Conservation (phyloP, 2,888 invertebrate genomes). For the Tillus elongatus region DNA sequence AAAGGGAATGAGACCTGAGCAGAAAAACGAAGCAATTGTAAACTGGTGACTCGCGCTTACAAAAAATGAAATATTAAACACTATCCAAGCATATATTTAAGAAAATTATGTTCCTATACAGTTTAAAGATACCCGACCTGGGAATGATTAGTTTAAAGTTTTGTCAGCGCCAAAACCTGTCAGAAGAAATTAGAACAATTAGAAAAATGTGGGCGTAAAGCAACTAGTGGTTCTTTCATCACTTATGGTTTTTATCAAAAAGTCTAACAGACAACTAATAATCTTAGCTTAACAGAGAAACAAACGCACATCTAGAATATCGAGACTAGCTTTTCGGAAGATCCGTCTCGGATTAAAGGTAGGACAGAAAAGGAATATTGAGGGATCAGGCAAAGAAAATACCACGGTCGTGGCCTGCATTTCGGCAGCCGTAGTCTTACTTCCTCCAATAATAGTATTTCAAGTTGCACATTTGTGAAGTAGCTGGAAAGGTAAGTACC, state of each 20-base stretch:
- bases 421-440: constrained; percentile 13
- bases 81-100: constrained; percentile 14
- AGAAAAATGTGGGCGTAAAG: constrained; percentile 13
- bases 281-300: constrained; percentile 15
- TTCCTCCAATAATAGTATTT: constrained; percentile 12
- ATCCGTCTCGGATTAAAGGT: constrained; percentile 19
- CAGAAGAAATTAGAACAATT: constrained; percentile 17
- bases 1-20: constrained; percentile 4
- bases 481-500: too few species aligned
- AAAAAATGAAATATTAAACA: constrained; percentile 13
- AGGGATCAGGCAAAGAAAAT: too few species aligned
- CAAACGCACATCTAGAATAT: constrained; percentile 18
- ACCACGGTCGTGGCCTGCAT: constrained; percentile 11
- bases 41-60: constrained; percentile 10
- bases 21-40: constrained; percentile 9
- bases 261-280: too few species aligned
- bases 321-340: constrained; percentile 19
- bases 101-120: constrained; percentile 15
- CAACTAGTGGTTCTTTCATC: constrained; percentile 17
- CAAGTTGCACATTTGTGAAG: too few species aligned
- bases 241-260: too few species aligned
- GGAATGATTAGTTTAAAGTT: constrained; percentile 16
- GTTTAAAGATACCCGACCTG: constrained; percentile 16
- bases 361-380: constrained; percentile 17
- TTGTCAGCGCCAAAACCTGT: constrained; percentile 16